These are phyloP conservation scores for Reticulitermes speratus DNA, from an alignment of 1,140 invertebrate genomes.

Conservation along the genomic window DNA sequence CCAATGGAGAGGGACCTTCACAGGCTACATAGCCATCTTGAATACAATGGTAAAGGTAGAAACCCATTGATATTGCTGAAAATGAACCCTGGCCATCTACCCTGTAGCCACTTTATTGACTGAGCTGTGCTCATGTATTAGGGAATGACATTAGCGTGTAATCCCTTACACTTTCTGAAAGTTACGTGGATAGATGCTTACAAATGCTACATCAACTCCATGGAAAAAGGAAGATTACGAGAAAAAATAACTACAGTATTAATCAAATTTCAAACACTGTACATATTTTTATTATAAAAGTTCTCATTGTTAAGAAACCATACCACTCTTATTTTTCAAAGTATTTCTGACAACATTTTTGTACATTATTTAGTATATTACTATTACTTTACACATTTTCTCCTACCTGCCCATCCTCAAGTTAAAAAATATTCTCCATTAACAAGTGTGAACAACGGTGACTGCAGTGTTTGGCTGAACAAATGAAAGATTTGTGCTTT, in stretches of 20 bases:
- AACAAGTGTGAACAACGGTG: slow-evolving; percentile 14
- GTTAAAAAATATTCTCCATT: slow-evolving; percentile 17
- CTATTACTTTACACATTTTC: slow-evolving; percentile 20
- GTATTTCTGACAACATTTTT: slow-evolving; percentile 15
- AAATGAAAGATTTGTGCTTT: slow-evolving; percentile 8
- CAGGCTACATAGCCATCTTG: too few species aligned
- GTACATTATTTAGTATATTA: slow-evolving; percentile 9
- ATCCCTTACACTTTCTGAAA: too few species aligned
- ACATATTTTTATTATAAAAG: slow-evolving; percentile 19
- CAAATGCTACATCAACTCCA: too few species aligned
- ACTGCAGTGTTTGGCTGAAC: background rate
- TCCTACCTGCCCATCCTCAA: slow-evolving; percentile 13
- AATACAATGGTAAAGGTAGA: too few species aligned
- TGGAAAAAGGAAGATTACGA: background rate
- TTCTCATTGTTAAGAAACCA: slow-evolving; percentile 18
- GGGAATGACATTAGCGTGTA: too few species aligned
- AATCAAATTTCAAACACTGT: slow-evolving; percentile 12
- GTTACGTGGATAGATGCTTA: too few species aligned
- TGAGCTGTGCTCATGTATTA: too few species aligned
- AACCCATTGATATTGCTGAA: too few species aligned
- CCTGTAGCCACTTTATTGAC: too few species aligned
- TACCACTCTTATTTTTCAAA: background rate
- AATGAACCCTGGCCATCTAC: too few species aligned
- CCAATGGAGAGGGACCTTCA: too few species aligned
- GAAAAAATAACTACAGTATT: background rate